These are phyloP conservation scores for Polyploca ridens DNA, from an alignment of 2,888 invertebrate genomes.

Conservation along the genomic window DNA sequence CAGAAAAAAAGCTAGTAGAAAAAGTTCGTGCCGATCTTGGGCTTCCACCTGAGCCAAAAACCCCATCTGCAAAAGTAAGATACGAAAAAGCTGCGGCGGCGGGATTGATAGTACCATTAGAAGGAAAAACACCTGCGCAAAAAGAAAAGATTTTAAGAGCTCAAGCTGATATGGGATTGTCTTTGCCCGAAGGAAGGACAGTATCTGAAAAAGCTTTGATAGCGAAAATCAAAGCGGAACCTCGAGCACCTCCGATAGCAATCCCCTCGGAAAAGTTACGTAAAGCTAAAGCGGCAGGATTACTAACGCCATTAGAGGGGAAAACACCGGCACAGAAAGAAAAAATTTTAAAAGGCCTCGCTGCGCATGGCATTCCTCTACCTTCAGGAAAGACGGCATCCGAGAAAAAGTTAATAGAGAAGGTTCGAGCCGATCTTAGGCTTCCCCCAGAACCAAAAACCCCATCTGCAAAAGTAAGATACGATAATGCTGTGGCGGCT, in stretches of 20 bases:
- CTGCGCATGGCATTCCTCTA: constrained; percentile 36
- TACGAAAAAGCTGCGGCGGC: constrained; percentile 25
- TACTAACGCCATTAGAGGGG: constrained; percentile 24
- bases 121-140: constrained; percentile 16
- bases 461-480: constrained; percentile 25
- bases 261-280: not conserved
- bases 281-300: not conserved
- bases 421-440: constrained; percentile 32
- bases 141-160: constrained; percentile 33
- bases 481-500: constrained; percentile 33
- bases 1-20: constrained; percentile 38
- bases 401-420: constrained; percentile 30
- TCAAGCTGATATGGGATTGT: constrained; percentile 35
- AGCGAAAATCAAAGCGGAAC: not conserved
- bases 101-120: not conserved
- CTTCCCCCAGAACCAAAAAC: constrained; percentile 36
- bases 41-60: constrained; percentile 39
- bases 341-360: constrained; percentile 35
- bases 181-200: constrained; percentile 45
- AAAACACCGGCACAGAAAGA: constrained; percentile 41
- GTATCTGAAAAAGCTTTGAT: constrained; percentile 46
- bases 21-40: constrained; percentile 44
- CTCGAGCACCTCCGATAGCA: not conserved
- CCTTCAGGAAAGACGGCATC: constrained; percentile 33
- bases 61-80: constrained; percentile 21